phyloP scores from a whole-genome alignment of 2,113 vertebrate species.

The Dipodomys merriami region DNA sequence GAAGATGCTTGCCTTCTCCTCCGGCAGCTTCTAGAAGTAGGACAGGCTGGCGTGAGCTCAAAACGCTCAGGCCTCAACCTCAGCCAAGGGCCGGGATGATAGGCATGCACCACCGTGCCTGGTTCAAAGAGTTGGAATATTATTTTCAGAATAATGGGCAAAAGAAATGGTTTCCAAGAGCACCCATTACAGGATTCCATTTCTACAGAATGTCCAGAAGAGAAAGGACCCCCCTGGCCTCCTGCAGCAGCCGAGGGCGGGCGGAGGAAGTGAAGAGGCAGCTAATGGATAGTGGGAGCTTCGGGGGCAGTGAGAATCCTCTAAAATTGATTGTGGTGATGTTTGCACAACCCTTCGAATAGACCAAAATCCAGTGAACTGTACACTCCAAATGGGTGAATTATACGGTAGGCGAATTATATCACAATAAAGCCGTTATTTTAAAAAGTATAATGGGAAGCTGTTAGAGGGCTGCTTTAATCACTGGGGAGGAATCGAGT shows the following conservation, averaged over 20 bases:
- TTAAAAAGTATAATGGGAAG: slow-evolving; percentile 16
- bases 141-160: slow-evolving; percentile 39
- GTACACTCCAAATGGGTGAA: slow-evolving; percentile 7
- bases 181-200: neutral
- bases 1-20: neutral
- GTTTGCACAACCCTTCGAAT: slow-evolving; percentile 40
- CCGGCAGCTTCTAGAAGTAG: neutral
- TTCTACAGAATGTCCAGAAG: slow-evolving; percentile 15
- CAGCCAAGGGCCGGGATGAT: neutral
- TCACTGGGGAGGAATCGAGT: neutral
- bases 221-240: neutral
- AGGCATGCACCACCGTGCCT: neutral
- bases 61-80: neutral
- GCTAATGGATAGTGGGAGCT: neutral
- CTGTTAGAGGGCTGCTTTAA: neutral
- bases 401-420: slow-evolving; percentile 23
- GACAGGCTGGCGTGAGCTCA: neutral
- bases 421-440: slow-evolving; percentile 63
- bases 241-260: neutral
- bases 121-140: neutral
- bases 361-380: neutral
- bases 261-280: neutral
- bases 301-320: slow-evolving; percentile 34
- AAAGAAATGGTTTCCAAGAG: slow-evolving; percentile 26
- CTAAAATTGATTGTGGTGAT: slow-evolving; percentile 7